A percentile compares a stretch with the other conserved stretches of the same genome.
phyloP scores from a whole-genome alignment of 2,113 vertebrate genomes.

The Campylorhamphus procurvoides region DNA sequence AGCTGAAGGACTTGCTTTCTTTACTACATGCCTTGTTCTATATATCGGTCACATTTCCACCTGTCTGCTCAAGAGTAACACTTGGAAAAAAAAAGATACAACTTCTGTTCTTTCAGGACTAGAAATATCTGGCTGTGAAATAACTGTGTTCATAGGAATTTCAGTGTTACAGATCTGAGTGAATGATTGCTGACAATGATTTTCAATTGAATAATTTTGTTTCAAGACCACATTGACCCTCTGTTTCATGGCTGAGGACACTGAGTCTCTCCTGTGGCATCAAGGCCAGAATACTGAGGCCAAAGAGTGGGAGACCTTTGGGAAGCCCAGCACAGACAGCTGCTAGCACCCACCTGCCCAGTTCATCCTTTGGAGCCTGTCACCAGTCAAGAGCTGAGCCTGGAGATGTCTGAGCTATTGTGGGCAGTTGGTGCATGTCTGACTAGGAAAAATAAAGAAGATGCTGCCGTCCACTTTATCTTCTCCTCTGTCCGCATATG shows the following conservation, averaged over 20 bases:
- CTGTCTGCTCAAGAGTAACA: neutral
- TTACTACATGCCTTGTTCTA: neutral
- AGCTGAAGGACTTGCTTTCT: neutral
- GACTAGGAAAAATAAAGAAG: neutral
- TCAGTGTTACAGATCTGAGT: neutral
- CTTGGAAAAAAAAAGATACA: neutral
- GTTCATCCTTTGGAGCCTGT: neutral
- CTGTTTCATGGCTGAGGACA: neutral
- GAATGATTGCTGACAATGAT: neutral
- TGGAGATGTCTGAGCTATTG: neutral
- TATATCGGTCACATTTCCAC: neutral
- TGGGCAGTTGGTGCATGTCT: accelerated
- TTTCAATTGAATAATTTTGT: neutral
- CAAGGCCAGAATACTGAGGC: neutral
- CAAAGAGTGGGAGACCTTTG: neutral
- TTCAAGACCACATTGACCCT: neutral
- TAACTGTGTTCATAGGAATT: neutral
- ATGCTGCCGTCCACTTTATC: neutral
- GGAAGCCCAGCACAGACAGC: neutral
- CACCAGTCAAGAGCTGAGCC: neutral
- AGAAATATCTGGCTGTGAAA: neutral
- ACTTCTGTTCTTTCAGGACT: neutral
- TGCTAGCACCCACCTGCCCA: neutral
- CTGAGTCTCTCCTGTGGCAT: neutral
- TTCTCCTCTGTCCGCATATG: neutral